Evolutionary conservation across 1,140 invertebrate genomes (phyloP).

Genomic region (Bombus ignitus): DNA sequence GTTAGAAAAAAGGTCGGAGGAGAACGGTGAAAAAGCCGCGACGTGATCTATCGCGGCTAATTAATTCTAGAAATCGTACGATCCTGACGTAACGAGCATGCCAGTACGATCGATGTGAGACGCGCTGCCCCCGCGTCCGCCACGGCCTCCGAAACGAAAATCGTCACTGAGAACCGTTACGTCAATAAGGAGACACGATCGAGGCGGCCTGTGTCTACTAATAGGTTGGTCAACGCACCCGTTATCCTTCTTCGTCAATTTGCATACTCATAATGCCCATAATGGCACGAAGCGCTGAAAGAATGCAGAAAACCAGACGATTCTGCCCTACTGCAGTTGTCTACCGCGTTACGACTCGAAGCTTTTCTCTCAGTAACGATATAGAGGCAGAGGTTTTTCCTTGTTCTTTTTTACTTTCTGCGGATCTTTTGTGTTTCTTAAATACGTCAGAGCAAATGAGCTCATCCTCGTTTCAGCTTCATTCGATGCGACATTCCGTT

Average conservation of each 20-base stretch:
- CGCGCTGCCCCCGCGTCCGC: neutral
- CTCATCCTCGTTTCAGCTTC: constrained; percentile 21
- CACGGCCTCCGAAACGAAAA: constrained; percentile 9
- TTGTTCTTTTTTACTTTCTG: neutral
- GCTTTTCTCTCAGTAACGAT: neutral
- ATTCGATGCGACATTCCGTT: neutral
- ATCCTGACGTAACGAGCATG: constrained; percentile 19
- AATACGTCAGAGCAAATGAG: constrained; percentile 1
- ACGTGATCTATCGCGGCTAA: constrained; percentile 32
- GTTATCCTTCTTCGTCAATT: constrained; percentile 52
- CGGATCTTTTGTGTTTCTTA: constrained; percentile 12
- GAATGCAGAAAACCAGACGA: constrained; percentile 66
- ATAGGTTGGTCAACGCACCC: constrained; percentile 67
- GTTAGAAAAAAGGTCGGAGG: neutral
- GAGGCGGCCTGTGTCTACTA: constrained; percentile 1
- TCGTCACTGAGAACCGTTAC: constrained; percentile 49
- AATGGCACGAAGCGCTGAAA: constrained; percentile 24
- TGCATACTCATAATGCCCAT: constrained; percentile 63
- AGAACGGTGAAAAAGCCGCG: neutral
- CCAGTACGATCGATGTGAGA: constrained; percentile 1
- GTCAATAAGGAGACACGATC: constrained; percentile 34
- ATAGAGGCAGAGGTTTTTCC: neutral
- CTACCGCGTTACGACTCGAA: constrained; percentile 3
- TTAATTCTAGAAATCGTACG: constrained; percentile 39
- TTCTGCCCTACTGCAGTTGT: constrained; percentile 26